Percentiles rank a stretch among this genome's conserved stretches.
Conservation (phyloP, 2,797 vertebrate species). For the Chromis chromis region DNA sequence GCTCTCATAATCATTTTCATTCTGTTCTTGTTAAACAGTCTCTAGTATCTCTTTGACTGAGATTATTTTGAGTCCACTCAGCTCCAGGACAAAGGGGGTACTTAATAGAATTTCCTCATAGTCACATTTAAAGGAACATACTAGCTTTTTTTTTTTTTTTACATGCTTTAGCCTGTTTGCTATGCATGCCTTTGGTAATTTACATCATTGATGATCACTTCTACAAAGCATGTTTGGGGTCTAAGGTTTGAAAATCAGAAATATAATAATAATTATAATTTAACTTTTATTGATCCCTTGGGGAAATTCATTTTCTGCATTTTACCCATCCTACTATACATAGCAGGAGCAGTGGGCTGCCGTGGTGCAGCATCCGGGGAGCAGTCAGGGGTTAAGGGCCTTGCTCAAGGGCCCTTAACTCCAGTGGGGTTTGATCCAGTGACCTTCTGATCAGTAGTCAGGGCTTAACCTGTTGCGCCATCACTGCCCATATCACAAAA, state of each 20-base stretch:
- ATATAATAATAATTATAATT: too few species aligned
- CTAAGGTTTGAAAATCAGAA: neutral
- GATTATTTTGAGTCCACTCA: constrained; percentile 47
- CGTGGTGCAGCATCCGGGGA: too few species aligned
- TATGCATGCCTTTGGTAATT: neutral
- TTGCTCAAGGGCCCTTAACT: too few species aligned
- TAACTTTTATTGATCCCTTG: too few species aligned
- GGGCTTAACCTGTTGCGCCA: too few species aligned
- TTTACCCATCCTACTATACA: too few species aligned
- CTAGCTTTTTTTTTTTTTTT: neutral
- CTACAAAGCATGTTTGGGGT: neutral
- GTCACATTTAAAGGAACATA: constrained; percentile 4
- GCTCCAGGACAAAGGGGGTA: constrained; percentile 42
- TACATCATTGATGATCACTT: neutral
- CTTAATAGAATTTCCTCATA: constrained; percentile 29
- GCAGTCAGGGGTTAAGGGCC: too few species aligned
- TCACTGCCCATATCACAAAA: too few species aligned
- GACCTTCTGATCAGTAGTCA: too few species aligned
- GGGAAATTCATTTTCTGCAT: too few species aligned
- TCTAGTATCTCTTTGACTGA: constrained; percentile 34
- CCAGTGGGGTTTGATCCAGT: too few species aligned
- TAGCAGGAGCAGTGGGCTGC: too few species aligned
- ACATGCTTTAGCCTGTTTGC: neutral
- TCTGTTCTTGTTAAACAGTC: constrained; percentile 44
- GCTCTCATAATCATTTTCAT: constrained; percentile 67